Evolutionary conservation across 2,797 vertebrate species (phyloP).

Genomic region (Pseudotriccus pelzelni): DNA sequence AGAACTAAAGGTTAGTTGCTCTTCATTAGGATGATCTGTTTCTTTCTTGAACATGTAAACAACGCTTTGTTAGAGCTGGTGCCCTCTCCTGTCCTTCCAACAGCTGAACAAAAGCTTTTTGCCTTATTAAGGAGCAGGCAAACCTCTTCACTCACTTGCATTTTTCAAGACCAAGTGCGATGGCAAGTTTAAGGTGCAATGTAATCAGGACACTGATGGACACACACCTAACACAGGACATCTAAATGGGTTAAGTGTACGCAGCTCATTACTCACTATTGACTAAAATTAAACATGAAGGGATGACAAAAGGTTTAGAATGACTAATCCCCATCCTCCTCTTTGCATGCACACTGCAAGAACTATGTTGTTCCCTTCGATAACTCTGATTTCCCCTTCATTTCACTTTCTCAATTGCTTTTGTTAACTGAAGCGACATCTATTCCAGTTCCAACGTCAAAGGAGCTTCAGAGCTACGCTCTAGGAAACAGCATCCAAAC

Average conservation of each 20-base stretch:
- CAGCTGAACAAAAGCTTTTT: neutral
- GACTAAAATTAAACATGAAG: conserved; percentile 28
- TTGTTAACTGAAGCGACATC: neutral
- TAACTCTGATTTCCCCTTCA: neutral
- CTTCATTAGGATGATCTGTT: neutral
- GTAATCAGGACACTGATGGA: neutral
- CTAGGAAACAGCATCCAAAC: neutral
- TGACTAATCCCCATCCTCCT: neutral
- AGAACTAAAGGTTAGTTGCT: neutral
- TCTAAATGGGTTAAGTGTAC: neutral
- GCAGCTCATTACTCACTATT: neutral
- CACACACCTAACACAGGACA: neutral
- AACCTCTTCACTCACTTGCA: neutral
- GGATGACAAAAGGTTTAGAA: conserved; percentile 3
- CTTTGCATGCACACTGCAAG: neutral
- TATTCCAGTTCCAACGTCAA: neutral
- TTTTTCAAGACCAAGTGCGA: neutral
- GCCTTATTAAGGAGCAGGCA: neutral
- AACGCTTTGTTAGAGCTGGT: neutral
- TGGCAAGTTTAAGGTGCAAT: neutral
- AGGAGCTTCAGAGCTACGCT: neutral
- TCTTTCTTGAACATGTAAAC: neutral
- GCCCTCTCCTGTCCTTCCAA: neutral
- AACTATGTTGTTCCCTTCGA: neutral
- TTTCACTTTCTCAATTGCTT: conserved; percentile 27